A percentile compares a stretch with the other conserved stretches of the same genome.
Evolutionary conservation across 2,888 invertebrate species (phyloP).

Genomic region (Drosophila lacicola): DNA sequence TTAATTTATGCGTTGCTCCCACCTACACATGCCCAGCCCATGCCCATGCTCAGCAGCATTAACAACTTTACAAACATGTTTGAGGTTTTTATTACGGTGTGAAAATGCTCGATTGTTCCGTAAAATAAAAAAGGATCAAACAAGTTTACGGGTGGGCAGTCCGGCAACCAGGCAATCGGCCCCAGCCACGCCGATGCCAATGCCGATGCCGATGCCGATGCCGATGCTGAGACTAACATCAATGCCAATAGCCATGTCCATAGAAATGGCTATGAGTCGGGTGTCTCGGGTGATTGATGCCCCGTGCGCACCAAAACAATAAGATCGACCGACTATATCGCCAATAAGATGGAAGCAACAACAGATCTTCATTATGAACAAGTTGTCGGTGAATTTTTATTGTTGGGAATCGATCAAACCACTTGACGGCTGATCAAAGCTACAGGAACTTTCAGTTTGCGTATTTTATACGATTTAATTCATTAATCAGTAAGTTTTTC

Average conservation of each 20-base stretch:
- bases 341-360: constrained; percentile 15
- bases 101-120: constrained; percentile 73
- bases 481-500: constrained; percentile 46
- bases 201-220: constrained; percentile 2
- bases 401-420: constrained; percentile 75
- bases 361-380: constrained; percentile 68
- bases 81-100: constrained; percentile 81
- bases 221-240: neutral
- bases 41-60: constrained; percentile 52
- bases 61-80: constrained; percentile 82
- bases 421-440: constrained; percentile 79
- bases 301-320: constrained; percentile 58
- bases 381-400: constrained; percentile 73
- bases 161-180: constrained; percentile 11
- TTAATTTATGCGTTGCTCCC: constrained; percentile 79
- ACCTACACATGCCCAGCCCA: constrained; percentile 48
- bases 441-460: constrained; percentile 51
- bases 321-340: constrained; percentile 38
- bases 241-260: neutral
- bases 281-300: constrained; percentile 72
- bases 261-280: constrained; percentile 23
- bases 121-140: constrained; percentile 68
- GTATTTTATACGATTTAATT: constrained; percentile 72
- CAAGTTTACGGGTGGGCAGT: constrained; percentile 78
- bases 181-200: constrained; percentile 17